Evolutionary conservation across 2,888 invertebrate genomes (phyloP).

Genomic region (Limenitis camilla): DNA sequence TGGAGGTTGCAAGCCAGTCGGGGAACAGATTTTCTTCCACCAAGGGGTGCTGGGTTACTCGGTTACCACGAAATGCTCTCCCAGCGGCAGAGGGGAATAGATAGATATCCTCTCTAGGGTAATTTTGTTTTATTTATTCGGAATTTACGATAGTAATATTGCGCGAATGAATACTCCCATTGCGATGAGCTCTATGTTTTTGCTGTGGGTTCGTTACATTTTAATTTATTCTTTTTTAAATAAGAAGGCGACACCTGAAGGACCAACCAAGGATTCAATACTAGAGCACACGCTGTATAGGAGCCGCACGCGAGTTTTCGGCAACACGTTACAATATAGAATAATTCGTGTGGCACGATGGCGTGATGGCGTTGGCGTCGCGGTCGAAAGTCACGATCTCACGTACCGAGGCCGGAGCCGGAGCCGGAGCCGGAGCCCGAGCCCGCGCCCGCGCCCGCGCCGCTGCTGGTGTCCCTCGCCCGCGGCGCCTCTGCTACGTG

Average conservation of each 20-base stretch:
- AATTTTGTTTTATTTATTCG: too few species aligned
- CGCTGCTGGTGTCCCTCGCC: slow-evolving; percentile 23
- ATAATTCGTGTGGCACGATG: slow-evolving; percentile 35
- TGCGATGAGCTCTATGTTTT: too few species aligned
- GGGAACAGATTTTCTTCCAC: too few species aligned
- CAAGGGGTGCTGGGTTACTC: too few species aligned
- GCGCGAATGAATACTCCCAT: too few species aligned
- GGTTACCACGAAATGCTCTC: too few species aligned
- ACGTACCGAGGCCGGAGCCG: slow-evolving; percentile 45
- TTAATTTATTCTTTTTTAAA: background rate
- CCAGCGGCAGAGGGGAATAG: too few species aligned
- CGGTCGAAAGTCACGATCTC: slow-evolving; percentile 54
- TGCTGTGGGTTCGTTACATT: too few species aligned
- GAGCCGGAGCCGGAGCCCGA: slow-evolving; percentile 29
- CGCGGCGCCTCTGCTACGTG: slow-evolving; percentile 1
- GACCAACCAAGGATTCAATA: background rate
- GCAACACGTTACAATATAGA: slow-evolving; percentile 60
- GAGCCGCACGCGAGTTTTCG: slow-evolving; percentile 39
- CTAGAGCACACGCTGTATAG: slow-evolving; percentile 33
- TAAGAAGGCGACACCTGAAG: background rate
- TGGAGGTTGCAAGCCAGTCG: too few species aligned
- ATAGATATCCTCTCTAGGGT: too few species aligned
- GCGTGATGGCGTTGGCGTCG: slow-evolving; percentile 15
- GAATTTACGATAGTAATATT: too few species aligned
- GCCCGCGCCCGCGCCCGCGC: slow-evolving; percentile 28